Evolutionary conservation across 92 coral and sea anemone genomes (phyloP).

Genomic region (Scolanthus callimorphus): DNA sequence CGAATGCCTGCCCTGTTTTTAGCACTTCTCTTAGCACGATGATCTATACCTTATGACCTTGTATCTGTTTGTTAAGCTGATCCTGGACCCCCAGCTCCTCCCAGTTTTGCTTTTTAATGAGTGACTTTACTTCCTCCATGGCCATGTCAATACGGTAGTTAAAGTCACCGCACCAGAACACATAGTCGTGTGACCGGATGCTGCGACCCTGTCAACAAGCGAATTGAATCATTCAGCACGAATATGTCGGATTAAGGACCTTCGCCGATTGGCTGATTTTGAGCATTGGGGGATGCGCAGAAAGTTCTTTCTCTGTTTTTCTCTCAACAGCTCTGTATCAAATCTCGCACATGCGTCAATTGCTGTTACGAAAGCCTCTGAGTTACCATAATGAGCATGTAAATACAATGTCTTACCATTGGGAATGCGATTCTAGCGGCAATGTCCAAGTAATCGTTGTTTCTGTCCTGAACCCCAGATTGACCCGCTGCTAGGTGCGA

Average conservation of each 20-base stretch:
- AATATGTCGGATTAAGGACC: no score
- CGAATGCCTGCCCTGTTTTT: no score
- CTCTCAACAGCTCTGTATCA: no score
- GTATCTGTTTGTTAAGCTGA: constrained; percentile 72
- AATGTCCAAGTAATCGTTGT: constrained; percentile 89
- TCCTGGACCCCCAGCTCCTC: constrained; percentile 71
- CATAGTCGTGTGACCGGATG: constrained; percentile 88
- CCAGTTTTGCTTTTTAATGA: constrained; percentile 77
- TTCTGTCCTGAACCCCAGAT: constrained; percentile 84
- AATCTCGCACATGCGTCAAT: no score
- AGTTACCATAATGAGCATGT: no score
- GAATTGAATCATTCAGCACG: neutral
- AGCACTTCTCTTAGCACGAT: no score
- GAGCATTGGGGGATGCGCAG: no score
- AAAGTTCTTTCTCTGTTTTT: no score
- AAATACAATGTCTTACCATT: no score
- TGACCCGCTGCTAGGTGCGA: constrained; percentile 98
- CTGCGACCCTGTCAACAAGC: constrained; percentile 69
- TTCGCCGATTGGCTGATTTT: no score
- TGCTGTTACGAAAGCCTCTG: no score
- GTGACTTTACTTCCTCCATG: constrained; percentile 88
- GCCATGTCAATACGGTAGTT: constrained; percentile 94
- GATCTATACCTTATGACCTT: constrained; percentile 62
- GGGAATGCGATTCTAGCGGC: constrained; percentile 89
- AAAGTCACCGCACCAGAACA: constrained; percentile 99